phyloP scores from a whole-genome alignment of 1,140 invertebrate species.

The Drosophila repleta region DNA sequence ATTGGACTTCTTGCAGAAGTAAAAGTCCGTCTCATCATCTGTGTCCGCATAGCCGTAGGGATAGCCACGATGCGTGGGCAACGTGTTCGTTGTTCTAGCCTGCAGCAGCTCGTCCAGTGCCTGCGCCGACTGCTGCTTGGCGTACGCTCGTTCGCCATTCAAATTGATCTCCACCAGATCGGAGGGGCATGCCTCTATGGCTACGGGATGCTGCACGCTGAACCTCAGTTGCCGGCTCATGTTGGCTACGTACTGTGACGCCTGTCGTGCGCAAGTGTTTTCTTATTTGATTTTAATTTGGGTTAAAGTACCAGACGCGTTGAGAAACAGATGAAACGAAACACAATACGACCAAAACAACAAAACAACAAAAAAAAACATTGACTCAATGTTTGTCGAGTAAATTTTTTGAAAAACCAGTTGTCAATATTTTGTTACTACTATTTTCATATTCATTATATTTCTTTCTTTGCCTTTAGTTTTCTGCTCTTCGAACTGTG shows the following conservation, averaged over 20 bases:
- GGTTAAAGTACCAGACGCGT: conserved; percentile 52
- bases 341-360: background rate
- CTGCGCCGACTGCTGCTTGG: conserved; percentile 61
- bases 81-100: background rate
- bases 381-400: conserved; percentile 48
- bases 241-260: conserved; percentile 36
- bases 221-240: conserved; percentile 72
- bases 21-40: conserved; percentile 54
- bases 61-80: conserved; percentile 65
- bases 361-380: conserved; percentile 37
- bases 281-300: conserved; percentile 71
- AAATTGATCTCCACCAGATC: conserved; percentile 71
- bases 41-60: conserved; percentile 65
- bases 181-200: conserved; percentile 32
- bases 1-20: conserved; percentile 70
- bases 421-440: conserved; percentile 42
- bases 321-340: conserved; percentile 5
- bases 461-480: conserved; percentile 36
- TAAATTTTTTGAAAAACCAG: conserved; percentile 59
- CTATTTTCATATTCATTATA: conserved; percentile 15
- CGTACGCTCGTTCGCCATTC: conserved; percentile 41
- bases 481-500: conserved; percentile 32
- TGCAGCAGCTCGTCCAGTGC: conserved; percentile 56
- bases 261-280: conserved; percentile 28
- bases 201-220: conserved; percentile 42